Base-by-base conservation (phyloP, 2,888 invertebrate species). In the Dryomyza anilis region DNA sequence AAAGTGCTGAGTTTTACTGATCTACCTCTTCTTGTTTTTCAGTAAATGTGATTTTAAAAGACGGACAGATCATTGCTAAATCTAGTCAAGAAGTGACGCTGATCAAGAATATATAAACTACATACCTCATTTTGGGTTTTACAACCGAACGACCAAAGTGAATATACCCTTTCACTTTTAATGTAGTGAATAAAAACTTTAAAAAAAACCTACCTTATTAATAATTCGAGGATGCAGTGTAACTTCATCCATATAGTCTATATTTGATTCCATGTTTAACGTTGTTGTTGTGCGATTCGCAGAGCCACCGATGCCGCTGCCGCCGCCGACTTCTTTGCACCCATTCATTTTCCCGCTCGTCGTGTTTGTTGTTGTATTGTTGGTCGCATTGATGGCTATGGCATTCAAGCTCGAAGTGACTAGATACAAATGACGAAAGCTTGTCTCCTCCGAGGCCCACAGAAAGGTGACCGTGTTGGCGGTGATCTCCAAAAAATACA, bases 371-470 rank as follows among this genome's bases (percentile, higher is more conserved):
- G 30, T 12, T 46, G 58, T 45, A 6, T 16, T 30, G n/a, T n/a
- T n/a, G n/a, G n/a, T n/a, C n/a, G n/a, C n/a, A n/a, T n/a, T n/a
- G n/a, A n/a, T n/a, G 29, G 39, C 16, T 2, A 12, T 56, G 8
- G 85, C 83, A 78, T 77, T 73, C 66, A 89, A 78, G 60, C 85
- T 86, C 57, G 92, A 90, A 0, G 91, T 91, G 50, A 93, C 86
- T 61, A 92, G 85, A 81, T 96, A 96, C 65, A 98, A 85, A 81
- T 98, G 98, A 60, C 96, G 86, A 78, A 88, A 95, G 0, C 96
- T 96, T 0, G 91, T 91, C 80, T 95, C 93, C 84, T 98, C 97
- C 45, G 93, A 94, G 0, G 94, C 94, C 95, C 96, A 97, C 56
- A 98, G 86, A 82, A 96, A 96, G 68, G 85, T 85, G 16, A 90